Percentiles rank a stretch among this genome's conserved stretches.
phyloP scores from a whole-genome alignment of 2,888 invertebrate species.

The Nemurella pictetii region DNA sequence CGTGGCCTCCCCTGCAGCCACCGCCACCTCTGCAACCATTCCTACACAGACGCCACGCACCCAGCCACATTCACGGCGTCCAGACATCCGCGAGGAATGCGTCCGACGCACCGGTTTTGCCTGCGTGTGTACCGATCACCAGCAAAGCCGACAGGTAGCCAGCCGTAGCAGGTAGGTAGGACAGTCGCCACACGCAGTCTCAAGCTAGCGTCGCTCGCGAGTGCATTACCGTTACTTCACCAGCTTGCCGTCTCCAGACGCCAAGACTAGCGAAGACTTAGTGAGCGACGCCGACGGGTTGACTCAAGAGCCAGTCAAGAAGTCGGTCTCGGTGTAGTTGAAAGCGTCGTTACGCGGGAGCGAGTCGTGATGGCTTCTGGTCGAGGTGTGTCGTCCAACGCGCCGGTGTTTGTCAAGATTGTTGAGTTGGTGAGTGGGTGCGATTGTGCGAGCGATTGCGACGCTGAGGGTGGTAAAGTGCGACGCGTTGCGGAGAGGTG shows the following conservation, averaged over 20 bases:
- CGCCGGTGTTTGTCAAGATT: conserved; percentile 63
- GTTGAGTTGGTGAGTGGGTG: conserved; percentile 63
- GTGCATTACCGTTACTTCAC: background rate
- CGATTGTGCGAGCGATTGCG: background rate
- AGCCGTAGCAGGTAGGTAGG: background rate
- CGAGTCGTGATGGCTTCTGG: background rate
- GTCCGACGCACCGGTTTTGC: background rate
- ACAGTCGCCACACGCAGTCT: background rate
- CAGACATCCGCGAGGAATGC: background rate
- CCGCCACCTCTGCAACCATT: background rate
- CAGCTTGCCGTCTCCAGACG: background rate
- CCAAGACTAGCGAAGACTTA: too few species aligned
- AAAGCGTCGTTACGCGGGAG: too few species aligned
- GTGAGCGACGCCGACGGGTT: too few species aligned
- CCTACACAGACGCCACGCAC: background rate
- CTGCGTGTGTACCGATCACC: background rate
- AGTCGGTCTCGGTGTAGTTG: background rate
- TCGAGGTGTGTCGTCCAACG: conserved; percentile 7
- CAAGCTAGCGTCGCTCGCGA: background rate
- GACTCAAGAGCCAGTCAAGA: background rate
- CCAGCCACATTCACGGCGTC: background rate
- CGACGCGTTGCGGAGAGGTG: background rate
- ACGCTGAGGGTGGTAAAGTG: background rate
- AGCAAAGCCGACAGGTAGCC: background rate
- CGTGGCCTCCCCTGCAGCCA: too few species aligned